phyloP scores from a whole-genome alignment of 2,113 vertebrate genomes.

The Herpetotheres cachinnans region DNA sequence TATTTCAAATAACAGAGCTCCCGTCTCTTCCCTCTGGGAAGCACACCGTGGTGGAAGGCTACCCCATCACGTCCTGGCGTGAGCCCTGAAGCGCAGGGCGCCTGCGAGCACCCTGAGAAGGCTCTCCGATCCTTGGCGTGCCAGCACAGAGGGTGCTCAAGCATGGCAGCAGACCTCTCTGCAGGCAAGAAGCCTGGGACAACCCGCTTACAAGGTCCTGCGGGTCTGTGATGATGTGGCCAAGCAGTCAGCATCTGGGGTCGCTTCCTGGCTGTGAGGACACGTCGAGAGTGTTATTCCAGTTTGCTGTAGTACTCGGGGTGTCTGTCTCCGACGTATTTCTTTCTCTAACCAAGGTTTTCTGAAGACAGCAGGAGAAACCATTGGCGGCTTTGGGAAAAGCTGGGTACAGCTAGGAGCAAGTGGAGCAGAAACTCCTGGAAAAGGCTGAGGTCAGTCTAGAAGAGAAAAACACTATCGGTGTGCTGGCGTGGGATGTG shows the following conservation, averaged over 20 bases:
- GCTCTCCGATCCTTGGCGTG: background rate
- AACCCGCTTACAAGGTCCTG: background rate
- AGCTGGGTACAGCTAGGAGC: background rate
- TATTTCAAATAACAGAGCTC: background rate
- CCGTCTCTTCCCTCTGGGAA: background rate
- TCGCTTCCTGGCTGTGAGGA: background rate
- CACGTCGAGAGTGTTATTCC: rapidly evolving
- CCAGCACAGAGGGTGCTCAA: background rate
- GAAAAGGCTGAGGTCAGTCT: background rate
- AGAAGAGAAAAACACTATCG: rapidly evolving
- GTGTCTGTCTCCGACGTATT: background rate
- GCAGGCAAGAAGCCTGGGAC: background rate
- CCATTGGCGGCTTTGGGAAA: background rate
- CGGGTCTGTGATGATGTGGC: background rate
- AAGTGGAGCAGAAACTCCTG: background rate
- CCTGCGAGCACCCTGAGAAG: background rate
- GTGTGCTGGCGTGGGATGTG: too few relatives aligned
- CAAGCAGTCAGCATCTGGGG: background rate
- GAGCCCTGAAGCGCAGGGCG: background rate
- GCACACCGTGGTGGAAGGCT: background rate
- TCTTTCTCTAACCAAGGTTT: background rate
- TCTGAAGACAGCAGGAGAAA: conserved; percentile 13
- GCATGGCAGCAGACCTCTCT: background rate
- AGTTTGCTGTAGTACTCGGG: background rate
- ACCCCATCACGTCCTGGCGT: rapidly evolving